These are phyloP conservation scores for Trichonephila inaurata DNA, from an alignment of 1,140 invertebrate species.

Conservation along the genomic window DNA sequence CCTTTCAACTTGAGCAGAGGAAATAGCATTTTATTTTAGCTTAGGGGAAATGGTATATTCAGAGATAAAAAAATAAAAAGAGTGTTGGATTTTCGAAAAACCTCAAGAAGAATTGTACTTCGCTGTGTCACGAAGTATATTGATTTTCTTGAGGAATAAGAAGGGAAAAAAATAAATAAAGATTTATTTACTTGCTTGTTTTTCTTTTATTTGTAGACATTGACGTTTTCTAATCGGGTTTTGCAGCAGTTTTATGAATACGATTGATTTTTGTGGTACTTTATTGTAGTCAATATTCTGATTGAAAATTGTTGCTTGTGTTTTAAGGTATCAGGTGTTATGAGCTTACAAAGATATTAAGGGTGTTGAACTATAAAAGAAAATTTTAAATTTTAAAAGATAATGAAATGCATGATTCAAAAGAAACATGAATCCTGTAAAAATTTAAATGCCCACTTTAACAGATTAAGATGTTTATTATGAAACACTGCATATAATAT, in stretches of 20 bases:
- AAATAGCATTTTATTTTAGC: constrained; percentile 50
- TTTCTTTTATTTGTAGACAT: constrained; percentile 40
- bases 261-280: not conserved
- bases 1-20: constrained; percentile 46
- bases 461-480: too few relatives aligned
- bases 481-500: too few relatives aligned
- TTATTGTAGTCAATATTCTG: not conserved
- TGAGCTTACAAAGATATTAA: too few relatives aligned
- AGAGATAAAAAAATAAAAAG: not conserved
- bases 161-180: not conserved
- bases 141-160: constrained; percentile 7
- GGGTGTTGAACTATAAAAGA: too few relatives aligned
- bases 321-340: too few relatives aligned
- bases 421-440: too few relatives aligned
- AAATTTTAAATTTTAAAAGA: too few relatives aligned
- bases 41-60: not conserved
- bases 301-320: too few relatives aligned
- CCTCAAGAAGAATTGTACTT: constrained; percentile 23
- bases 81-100: constrained; percentile 28
- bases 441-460: too few relatives aligned
- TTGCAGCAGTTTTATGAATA: not conserved
- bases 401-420: too few relatives aligned
- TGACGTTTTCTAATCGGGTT: constrained; percentile 27
- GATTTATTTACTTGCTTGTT: constrained; percentile 22
- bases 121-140: not conserved